Base-by-base conservation (phyloP, 2,888 invertebrate species). In the Andrena bicolor region DNA sequence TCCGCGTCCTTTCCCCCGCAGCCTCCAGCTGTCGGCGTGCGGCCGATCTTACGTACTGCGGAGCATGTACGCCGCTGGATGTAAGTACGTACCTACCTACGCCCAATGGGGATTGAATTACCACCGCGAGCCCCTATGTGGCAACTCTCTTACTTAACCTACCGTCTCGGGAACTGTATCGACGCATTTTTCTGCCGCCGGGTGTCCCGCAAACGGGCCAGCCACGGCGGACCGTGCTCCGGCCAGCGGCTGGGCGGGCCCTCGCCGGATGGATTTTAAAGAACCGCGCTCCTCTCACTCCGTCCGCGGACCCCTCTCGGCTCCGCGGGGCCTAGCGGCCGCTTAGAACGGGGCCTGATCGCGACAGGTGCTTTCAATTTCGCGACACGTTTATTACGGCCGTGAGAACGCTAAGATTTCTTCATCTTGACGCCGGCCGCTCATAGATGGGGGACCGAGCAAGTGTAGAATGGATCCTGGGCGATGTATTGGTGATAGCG, bases 61-160 rank as follows among this genome's bases (percentile, higher is more conserved):
- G 84, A 80, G 69, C 83, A 75, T 77, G 82, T 87, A 87, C 80
- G 76, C 77, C 81, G 53, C 76, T 72, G 76, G 85, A 80, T 72
- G 83, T 86, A 86, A 83, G 80, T 82, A 85, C 85, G 81, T 87
- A 85, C 85, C 86, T 87, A 88, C 86, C 89, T 87, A 87, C 90
- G 88, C 90, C 85, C 86, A 86, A 80, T 79, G 69, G 69, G 86
- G 91, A 91, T 91, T 89, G 86, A 87, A 89, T 92, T 92, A 91
- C 91, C 85, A 87, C 84, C 88, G 88, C 88, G 89, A 89, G 90
- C 90, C 91, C 91, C 89, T 91, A 92, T 92, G 92, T 90, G 90
- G 92, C 91, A 92, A 91, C 90, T 91, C 89, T 90, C 90, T 91
- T 91, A 91, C 91, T 92, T 92, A 91, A 93, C 91, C 91, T 89